These are phyloP conservation scores for Ophion ventricosus DNA, from an alignment of 2,888 invertebrate species.

Conservation along the genomic window DNA sequence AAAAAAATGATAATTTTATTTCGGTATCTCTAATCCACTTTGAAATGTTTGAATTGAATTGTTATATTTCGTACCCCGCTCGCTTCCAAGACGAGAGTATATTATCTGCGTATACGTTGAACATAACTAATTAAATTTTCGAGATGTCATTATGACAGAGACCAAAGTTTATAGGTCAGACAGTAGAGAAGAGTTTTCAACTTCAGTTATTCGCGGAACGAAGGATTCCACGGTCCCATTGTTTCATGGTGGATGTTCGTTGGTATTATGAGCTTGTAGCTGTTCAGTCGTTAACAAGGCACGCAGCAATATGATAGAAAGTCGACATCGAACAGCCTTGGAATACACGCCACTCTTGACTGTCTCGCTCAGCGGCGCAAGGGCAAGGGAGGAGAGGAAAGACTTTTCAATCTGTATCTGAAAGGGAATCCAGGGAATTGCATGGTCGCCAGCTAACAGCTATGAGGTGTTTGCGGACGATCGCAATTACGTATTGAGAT, in stretches of 20 bases:
- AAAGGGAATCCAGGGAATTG: conserved; percentile 27
- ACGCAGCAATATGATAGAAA: background rate
- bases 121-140: background rate
- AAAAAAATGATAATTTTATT: background rate
- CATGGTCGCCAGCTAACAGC: background rate
- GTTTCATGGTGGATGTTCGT: background rate
- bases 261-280: background rate
- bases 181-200: background rate
- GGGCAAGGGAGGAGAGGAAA: background rate
- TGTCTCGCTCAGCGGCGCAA: background rate
- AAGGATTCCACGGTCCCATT: background rate
- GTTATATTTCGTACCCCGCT: too few species aligned
- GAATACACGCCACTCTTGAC: background rate
- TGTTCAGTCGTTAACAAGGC: background rate
- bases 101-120: background rate
- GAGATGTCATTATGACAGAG: background rate
- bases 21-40: background rate
- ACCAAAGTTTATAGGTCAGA: background rate
- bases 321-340: conserved; percentile 3
- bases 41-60: background rate
- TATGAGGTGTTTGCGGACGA: too few species aligned
- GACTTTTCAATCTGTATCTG: conserved; percentile 11
- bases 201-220: background rate
- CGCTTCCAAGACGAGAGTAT: background rate
- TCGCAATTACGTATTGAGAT: too few species aligned